phyloP scores from a whole-genome alignment of 1,140 invertebrate species.

The Eupristina koningsbergeri region DNA sequence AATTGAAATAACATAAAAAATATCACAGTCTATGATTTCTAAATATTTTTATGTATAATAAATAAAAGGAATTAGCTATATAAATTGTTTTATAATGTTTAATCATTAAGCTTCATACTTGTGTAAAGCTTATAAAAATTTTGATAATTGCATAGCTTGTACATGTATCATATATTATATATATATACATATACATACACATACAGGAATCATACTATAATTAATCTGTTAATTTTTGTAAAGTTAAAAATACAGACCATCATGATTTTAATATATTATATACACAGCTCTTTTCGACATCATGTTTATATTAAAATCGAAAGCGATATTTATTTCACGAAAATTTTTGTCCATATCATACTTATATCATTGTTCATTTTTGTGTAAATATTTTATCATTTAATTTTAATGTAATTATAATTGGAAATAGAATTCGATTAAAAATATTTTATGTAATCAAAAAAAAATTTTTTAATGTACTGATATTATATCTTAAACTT shows the following conservation, averaged over 20 bases:
- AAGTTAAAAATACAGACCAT: not conserved
- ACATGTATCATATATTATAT: no score
- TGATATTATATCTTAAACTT: not conserved
- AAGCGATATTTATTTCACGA: not conserved
- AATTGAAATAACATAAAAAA: not conserved
- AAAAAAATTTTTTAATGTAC: not conserved
- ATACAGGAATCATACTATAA: not conserved
- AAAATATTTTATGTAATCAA: not conserved
- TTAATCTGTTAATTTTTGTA: not conserved
- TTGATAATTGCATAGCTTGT: not conserved
- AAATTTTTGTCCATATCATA: not conserved
- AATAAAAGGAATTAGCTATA: not conserved
- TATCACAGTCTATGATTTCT: not conserved
- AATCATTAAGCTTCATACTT: not conserved
- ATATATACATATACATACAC: no score
- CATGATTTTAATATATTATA: not conserved
- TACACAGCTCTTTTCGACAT: slow-evolving; percentile 15
- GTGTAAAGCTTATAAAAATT: no score
- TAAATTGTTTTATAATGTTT: not conserved
- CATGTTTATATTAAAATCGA: not conserved
- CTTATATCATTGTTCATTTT: not conserved
- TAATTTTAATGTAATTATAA: not conserved
- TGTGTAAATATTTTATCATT: not conserved
- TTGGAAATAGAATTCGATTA: not conserved
- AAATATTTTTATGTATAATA: not conserved